phyloP scores from a whole-genome alignment of 2,888 invertebrate genomes.

The Busseola fusca region DNA sequence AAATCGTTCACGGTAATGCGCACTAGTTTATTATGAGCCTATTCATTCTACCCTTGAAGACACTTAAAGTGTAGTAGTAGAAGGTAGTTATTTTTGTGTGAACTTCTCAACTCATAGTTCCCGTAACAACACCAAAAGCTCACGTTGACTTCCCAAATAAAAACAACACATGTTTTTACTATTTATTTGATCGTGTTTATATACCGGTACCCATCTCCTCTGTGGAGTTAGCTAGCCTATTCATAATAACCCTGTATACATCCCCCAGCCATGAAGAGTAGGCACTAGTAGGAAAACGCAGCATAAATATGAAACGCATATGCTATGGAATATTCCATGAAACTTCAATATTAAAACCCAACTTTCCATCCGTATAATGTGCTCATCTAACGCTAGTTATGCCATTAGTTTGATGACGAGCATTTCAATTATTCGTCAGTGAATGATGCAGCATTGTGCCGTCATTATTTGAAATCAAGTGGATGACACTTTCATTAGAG shows the following conservation, averaged over 20 bases:
- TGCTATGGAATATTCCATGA: neutral
- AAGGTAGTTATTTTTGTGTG: no score
- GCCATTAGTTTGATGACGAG: constrained; percentile 12
- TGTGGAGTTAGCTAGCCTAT: neutral
- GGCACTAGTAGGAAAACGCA: neutral
- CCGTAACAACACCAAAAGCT: neutral
- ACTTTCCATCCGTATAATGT: constrained; percentile 1
- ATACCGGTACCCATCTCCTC: neutral
- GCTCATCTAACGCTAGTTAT: neutral
- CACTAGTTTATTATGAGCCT: no score
- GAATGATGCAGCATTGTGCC: neutral
- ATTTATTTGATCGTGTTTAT: neutral
- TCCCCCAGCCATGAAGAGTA: neutral
- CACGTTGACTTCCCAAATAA: neutral
- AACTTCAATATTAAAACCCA: neutral
- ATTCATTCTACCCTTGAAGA: no score
- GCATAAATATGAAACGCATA: neutral
- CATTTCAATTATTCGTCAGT: constrained; percentile 35
- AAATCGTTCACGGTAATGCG: no score
- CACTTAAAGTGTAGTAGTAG: no score
- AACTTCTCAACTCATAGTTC: neutral
- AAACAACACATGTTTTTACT: no score
- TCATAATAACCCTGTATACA: neutral
- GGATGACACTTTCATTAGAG: constrained; percentile 23
- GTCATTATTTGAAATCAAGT: constrained; percentile 39